phyloP scores from a whole-genome alignment of 2,888 invertebrate genomes.

The Mycalesis mineus region DNA sequence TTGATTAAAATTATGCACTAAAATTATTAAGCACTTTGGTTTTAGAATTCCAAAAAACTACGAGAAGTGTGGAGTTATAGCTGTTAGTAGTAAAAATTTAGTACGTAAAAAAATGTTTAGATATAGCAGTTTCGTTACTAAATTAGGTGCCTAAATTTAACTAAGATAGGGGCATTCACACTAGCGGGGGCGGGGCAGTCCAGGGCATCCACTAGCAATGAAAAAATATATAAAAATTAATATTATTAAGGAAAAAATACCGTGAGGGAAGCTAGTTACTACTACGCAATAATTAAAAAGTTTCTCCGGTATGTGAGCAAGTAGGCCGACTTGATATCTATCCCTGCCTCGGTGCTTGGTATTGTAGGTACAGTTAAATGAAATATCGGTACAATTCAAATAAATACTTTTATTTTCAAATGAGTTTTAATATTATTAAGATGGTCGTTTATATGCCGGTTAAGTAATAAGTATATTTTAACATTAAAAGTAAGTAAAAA shows the following conservation, averaged over 20 bases:
- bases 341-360: conserved; percentile 28
- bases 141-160: conserved; percentile 60
- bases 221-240: conserved; percentile 53
- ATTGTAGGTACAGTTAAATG: conserved; percentile 53
- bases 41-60: conserved; percentile 58
- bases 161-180: conserved; percentile 71
- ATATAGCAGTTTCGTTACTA: conserved; percentile 70
- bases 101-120: conserved; percentile 41
- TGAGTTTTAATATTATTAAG: conserved; percentile 64
- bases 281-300: conserved; percentile 50
- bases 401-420: conserved; percentile 73
- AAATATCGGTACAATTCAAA: conserved; percentile 65
- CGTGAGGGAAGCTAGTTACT: conserved; percentile 59
- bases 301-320: conserved; percentile 76
- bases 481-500: conserved; percentile 49
- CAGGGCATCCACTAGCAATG: conserved; percentile 74
- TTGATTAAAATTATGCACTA: too few species aligned
- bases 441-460: conserved; percentile 68
- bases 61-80: conserved; percentile 49
- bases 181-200: conserved; percentile 66
- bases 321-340: conserved; percentile 36
- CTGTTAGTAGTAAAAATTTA: conserved; percentile 45
- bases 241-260: conserved; percentile 48
- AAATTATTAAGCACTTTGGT: conserved; percentile 40
- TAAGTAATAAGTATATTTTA: conserved; percentile 63